phyloP scores from a whole-genome alignment of 2,113 vertebrate species.

The Egretta garzetta region DNA sequence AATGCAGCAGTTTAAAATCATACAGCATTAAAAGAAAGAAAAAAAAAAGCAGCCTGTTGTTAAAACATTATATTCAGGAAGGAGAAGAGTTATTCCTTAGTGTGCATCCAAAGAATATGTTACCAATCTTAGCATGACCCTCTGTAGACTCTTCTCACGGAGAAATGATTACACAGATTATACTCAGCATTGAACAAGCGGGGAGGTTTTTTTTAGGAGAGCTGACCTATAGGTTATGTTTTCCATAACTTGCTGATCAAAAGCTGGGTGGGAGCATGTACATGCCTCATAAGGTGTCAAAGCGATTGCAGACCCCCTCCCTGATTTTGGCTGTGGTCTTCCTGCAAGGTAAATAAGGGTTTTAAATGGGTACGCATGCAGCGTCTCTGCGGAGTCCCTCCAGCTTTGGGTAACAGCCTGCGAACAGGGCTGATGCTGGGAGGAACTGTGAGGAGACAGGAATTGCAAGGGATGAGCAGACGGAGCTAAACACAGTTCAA shows the following conservation, averaged over 20 bases:
- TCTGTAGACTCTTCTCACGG: neutral
- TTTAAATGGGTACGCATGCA: rapidly evolving
- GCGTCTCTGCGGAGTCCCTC: neutral
- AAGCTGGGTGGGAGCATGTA: neutral
- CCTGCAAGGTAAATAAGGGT: neutral
- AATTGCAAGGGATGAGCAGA: neutral
- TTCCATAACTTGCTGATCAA: neutral
- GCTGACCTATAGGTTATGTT: neutral
- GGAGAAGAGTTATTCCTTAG: neutral
- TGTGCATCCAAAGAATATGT: neutral
- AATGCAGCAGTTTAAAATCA: neutral
- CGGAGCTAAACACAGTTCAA: neutral
- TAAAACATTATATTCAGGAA: neutral
- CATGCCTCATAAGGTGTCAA: rapidly evolving
- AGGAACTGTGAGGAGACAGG: neutral
- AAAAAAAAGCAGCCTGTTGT: neutral
- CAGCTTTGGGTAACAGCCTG: neutral
- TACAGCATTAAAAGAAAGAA: neutral
- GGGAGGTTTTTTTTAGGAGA: neutral
- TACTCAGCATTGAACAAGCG: neutral
- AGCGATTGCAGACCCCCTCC: neutral
- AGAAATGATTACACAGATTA: neutral
- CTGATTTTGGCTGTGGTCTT: neutral
- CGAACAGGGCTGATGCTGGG: neutral
- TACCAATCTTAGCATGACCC: neutral